Evolutionary conservation across 2,888 invertebrate genomes (phyloP).

Genomic region (Drosophila paramelanica): DNA sequence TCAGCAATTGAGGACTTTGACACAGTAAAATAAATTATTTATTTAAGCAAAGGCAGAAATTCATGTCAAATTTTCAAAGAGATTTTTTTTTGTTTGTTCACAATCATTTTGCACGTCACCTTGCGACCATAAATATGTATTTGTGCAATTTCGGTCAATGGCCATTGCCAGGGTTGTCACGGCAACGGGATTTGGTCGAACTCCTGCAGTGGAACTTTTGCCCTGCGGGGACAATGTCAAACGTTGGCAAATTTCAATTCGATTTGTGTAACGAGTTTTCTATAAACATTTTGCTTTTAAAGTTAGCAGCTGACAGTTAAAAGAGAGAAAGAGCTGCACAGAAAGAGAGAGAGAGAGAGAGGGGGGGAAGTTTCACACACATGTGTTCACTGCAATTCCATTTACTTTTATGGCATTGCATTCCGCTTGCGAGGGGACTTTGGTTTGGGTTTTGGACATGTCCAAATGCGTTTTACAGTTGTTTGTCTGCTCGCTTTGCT

Average conservation of each 20-base stretch:
- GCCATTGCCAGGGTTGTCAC: slow-evolving; percentile 35
- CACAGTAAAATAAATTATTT: neutral
- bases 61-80: neutral
- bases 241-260: slow-evolving; percentile 72
- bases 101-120: slow-evolving; percentile 9
- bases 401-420: slow-evolving; percentile 72
- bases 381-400: slow-evolving; percentile 55
- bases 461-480: slow-evolving; percentile 77
- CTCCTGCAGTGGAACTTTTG: slow-evolving; percentile 20
- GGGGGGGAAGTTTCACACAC: neutral
- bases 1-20: neutral
- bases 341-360: neutral
- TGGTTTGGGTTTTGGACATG: slow-evolving; percentile 54
- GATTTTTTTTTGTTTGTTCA: no score
- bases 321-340: neutral
- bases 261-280: slow-evolving; percentile 80
- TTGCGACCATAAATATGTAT: slow-evolving; percentile 15
- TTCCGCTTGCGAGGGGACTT: slow-evolving; percentile 44
- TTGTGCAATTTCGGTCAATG: slow-evolving; percentile 33
- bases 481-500: slow-evolving; percentile 64
- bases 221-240: slow-evolving; percentile 51
- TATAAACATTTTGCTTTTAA: slow-evolving; percentile 79
- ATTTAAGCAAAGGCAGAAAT: neutral
- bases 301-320: slow-evolving; percentile 65
- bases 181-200: slow-evolving; percentile 5